Evolutionary conservation across 2,888 invertebrate species (phyloP).

Genomic region (Drosophila subsilvestris): DNA sequence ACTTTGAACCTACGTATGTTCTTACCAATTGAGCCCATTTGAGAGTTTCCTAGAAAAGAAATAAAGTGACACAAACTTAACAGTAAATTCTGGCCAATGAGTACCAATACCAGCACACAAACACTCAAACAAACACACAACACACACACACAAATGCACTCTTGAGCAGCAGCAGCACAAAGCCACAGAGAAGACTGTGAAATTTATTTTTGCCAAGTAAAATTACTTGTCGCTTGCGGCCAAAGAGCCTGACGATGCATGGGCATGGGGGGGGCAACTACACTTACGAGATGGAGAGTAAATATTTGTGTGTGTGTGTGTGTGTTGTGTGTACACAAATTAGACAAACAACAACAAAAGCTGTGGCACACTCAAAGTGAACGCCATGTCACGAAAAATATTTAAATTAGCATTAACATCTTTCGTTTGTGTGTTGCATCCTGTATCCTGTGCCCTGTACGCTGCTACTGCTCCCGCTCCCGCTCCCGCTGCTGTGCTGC

Average conservation of each 20-base stretch:
- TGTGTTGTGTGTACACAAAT: slow-evolving; percentile 41
- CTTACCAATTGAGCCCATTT: not conserved
- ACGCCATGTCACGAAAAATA: slow-evolving; percentile 83
- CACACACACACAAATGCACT: slow-evolving; percentile 21
- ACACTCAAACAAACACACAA: slow-evolving; percentile 19
- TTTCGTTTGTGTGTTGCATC: slow-evolving; percentile 43
- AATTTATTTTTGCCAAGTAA: slow-evolving; percentile 82
- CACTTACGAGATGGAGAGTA: slow-evolving; percentile 20
- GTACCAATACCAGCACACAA: too few species aligned
- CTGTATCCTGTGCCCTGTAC: not conserved
- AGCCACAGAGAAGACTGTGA: slow-evolving; percentile 60
- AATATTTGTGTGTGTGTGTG: slow-evolving; percentile 3
- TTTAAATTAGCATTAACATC: slow-evolving; percentile 82
- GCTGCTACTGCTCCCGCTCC: too few species aligned
- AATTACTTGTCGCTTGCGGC: slow-evolving; percentile 81
- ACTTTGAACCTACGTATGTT: too few species aligned
- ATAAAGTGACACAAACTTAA: slow-evolving; percentile 57
- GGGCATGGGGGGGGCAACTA: slow-evolving; percentile 29
- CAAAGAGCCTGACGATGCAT: slow-evolving; percentile 57
- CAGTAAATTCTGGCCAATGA: slow-evolving; percentile 65
- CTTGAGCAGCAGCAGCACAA: slow-evolving; percentile 31
- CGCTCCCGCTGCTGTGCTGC: too few species aligned
- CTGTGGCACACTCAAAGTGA: slow-evolving; percentile 60
- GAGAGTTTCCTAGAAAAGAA: not conserved
- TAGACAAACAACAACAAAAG: slow-evolving; percentile 62